A percentile compares a stretch with the other conserved stretches of the same genome.
Evolutionary conservation across 1,140 invertebrate genomes (phyloP).

Genomic region (Xylocopa sonorina): DNA sequence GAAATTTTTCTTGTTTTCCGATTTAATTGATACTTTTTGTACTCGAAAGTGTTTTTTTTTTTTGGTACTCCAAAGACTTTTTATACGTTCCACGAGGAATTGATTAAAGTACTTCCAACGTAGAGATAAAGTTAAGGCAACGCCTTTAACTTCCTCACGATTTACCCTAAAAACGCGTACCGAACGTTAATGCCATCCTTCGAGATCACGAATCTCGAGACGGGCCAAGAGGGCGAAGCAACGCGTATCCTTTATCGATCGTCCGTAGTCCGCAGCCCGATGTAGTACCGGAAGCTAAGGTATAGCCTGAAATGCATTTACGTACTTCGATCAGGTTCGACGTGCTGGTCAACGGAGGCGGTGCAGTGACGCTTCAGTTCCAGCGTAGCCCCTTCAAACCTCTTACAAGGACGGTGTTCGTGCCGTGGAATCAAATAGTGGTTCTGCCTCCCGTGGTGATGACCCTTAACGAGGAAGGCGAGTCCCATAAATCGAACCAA

Average conservation of each 20-base stretch:
- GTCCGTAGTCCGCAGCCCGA: neutral
- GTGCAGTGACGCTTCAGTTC: slow-evolving; percentile 98
- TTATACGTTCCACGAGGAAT: too few relatives aligned
- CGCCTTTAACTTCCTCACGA: too few relatives aligned
- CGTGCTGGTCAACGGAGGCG: slow-evolving; percentile 98
- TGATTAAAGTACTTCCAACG: too few relatives aligned
- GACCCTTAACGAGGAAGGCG: slow-evolving; percentile 89
- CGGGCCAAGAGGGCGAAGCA: neutral
- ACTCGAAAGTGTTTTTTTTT: too few relatives aligned
- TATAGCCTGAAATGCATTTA: slow-evolving; percentile 60
- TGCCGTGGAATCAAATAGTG: slow-evolving; percentile 97
- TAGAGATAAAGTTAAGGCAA: too few relatives aligned
- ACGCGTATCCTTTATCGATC: slow-evolving; percentile 40
- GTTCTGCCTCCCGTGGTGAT: slow-evolving; percentile 93
- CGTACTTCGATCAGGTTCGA: slow-evolving; percentile 91
- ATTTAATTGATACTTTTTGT: too few relatives aligned
- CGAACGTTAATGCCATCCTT: neutral
- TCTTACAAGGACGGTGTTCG: slow-evolving; percentile 92
- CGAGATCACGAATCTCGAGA: neutral
- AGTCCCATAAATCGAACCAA: slow-evolving; percentile 81
- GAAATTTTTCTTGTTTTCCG: too few relatives aligned
- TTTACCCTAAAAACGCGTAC: too few relatives aligned
- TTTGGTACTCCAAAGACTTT: too few relatives aligned
- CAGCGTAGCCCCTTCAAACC: slow-evolving; percentile 95
- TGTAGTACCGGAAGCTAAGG: slow-evolving; percentile 44